Evolutionary conservation across 2,797 vertebrate genomes (phyloP), one percentile per base, ranked within the genome.

Genomic region (Pangasius larnaudii): DNA sequence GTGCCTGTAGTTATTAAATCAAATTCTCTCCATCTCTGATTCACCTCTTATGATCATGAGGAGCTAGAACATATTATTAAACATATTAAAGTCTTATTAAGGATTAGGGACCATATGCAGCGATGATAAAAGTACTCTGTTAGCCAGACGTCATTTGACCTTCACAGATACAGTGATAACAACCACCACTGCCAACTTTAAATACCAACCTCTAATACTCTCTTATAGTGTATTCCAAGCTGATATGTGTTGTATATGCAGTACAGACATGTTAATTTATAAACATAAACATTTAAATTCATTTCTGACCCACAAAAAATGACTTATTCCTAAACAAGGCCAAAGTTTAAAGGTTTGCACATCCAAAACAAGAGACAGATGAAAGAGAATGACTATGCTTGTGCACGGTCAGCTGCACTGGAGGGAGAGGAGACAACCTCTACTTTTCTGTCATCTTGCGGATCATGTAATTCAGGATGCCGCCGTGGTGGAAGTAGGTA

Each of bases 381-480:
- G 58, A 33, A 84, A 27, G 39, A 16, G 63, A 42, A 82, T 61
- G n/a, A 67, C 2, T 27, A 8, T 61, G 36, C 79, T 61, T 33
- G 3, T 79, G 51, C 30, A 75, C 77, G 5, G 18, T 59, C 13
- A 59, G 33, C 53, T 61, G 58, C 59, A 88, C 30, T 74, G 36
- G 30, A 80, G 36, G 59, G 24, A 19, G 11, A 39, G 22, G 9
- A 36, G 18, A 19, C 30, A 5, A 19, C 8, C 72, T 36, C 92
- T 93, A 96, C 85, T 96, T 93, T 71, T 92, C 88, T 0, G 94
- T 93, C 98, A 99, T 99, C 95, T 98, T 99, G 91, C 97, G 98
- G 93, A 99, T 98, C 98, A 99, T 99, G 94, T 99, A 99, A 96
- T 99, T 99, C 90, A 99, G 96, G 94, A 99, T 98, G 84, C 99